Percentiles rank a stretch among this genome's conserved stretches.
These are phyloP conservation scores for Sepioteuthis lessoniana DNA, from an alignment of 2,888 invertebrate genomes.

Conservation along the genomic window DNA sequence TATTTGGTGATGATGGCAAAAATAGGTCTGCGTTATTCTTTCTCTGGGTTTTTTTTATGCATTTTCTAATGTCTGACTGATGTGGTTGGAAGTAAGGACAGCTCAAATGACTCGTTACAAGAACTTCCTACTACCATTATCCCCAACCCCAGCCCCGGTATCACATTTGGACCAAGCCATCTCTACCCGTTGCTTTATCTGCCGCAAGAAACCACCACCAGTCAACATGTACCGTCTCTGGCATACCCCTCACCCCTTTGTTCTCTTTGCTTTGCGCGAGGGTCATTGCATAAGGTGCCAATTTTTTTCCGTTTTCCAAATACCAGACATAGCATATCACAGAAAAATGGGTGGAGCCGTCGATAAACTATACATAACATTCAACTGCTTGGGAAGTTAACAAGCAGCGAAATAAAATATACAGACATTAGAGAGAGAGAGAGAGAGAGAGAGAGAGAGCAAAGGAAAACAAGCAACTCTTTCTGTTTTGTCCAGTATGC, in stretches of 20 bases:
- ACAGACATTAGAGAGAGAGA: background rate
- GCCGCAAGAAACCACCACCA: background rate
- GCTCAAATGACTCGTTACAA: conserved; percentile 2
- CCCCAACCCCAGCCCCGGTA: background rate
- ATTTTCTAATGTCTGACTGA: background rate
- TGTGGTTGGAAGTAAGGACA: background rate
- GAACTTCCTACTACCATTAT: background rate
- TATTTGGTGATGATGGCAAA: background rate
- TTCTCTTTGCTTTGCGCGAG: background rate
- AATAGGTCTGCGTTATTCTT: background rate
- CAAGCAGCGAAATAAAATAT: background rate
- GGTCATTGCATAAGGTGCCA: background rate
- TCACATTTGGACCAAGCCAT: no score
- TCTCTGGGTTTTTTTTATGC: background rate
- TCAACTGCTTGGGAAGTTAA: background rate
- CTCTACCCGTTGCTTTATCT: background rate
- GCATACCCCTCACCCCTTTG: background rate
- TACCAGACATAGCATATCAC: background rate
- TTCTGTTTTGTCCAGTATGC: no score
- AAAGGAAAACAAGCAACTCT: background rate
- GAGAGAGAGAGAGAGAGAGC: background rate
- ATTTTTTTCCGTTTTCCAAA: background rate
- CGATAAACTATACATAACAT: background rate
- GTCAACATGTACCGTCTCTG: background rate
- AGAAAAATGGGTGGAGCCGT: background rate